Percentiles rank a stretch among this genome's conserved stretches.
Conservation (phyloP, 2,113 vertebrate genomes). For the Ictalurus punctatus region DNA sequence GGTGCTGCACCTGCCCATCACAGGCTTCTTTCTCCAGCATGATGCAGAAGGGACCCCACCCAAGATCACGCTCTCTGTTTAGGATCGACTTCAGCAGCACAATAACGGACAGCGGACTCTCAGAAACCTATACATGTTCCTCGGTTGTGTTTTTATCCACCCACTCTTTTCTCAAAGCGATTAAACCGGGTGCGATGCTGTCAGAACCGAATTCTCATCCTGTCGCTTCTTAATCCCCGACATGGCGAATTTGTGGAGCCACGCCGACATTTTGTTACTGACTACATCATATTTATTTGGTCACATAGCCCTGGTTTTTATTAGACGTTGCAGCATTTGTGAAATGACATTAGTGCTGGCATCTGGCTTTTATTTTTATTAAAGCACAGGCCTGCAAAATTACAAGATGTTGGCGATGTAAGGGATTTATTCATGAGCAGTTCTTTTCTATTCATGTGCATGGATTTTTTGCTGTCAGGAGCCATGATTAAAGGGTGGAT, state of each 20-base stretch:
- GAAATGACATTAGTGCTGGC: neutral
- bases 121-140: neutral
- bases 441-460: slow-evolving; percentile 9
- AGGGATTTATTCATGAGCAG: slow-evolving; percentile 36
- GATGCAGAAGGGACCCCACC: slow-evolving; percentile 82
- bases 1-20: slow-evolving; percentile 68
- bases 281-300: neutral
- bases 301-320: neutral
- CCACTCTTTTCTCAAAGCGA: neutral
- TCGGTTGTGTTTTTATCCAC: neutral
- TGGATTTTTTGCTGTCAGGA: neutral
- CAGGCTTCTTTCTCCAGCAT: slow-evolving; percentile 70
- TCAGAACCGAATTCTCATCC: slow-evolving; percentile 7
- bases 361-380: neutral
- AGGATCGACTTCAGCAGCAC: slow-evolving; percentile 25
- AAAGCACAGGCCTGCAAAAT: neutral
- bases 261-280: slow-evolving; percentile 15
- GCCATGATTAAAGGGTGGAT: slow-evolving; percentile 6
- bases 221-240: neutral
- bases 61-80: slow-evolving; percentile 66
- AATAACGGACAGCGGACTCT: neutral
- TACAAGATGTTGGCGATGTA: neutral
- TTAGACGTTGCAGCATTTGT: neutral
- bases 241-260: neutral
- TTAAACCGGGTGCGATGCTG: neutral